Conservation (phyloP, 92 coral and sea anemone genomes). For the Siderastrea siderea region DNA sequence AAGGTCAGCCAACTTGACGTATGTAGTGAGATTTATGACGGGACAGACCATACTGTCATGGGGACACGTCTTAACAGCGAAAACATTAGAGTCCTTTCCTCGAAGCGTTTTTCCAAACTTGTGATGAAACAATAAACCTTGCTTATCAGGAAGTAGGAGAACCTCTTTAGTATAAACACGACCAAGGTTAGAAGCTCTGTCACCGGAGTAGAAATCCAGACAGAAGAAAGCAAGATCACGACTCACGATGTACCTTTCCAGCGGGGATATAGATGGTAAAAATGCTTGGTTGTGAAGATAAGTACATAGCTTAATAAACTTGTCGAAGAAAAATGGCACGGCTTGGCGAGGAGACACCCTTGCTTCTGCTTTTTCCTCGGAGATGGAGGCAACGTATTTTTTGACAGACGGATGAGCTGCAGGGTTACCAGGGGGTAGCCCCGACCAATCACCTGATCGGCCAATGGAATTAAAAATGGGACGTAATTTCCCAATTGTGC, state of each 20-base stretch:
- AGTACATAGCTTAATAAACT: slow-evolving; percentile 25
- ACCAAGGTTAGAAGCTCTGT: slow-evolving; percentile 47
- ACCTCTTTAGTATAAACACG: slow-evolving; percentile 45
- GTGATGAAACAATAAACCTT: slow-evolving; percentile 46
- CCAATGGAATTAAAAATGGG: slow-evolving; percentile 7
- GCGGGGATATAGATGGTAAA: background rate
- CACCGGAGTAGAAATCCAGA: slow-evolving; percentile 40
- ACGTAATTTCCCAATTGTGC: slow-evolving; percentile 25
- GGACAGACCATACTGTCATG: slow-evolving; percentile 36
- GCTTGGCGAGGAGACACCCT: slow-evolving; percentile 53
- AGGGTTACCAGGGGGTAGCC: slow-evolving; percentile 19
- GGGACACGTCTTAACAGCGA: slow-evolving; percentile 27
- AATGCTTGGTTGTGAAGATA: slow-evolving; percentile 10
- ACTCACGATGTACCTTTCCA: slow-evolving; percentile 16
- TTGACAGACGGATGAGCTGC: slow-evolving; percentile 24
- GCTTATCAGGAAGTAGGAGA: slow-evolving; percentile 41
- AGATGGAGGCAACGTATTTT: slow-evolving; percentile 28
- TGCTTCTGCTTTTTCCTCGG: slow-evolving; percentile 50
- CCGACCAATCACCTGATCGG: slow-evolving; percentile 11
- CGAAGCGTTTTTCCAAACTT: slow-evolving; percentile 56
- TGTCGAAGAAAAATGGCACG: slow-evolving; percentile 39
- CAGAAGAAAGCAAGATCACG: slow-evolving; percentile 54
- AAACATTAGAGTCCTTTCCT: slow-evolving; percentile 23
- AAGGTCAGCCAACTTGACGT: slow-evolving; percentile 17
- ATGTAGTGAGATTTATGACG: slow-evolving; percentile 35